Conservation (phyloP, 2,113 vertebrate species). For the Hypocryptadius cinnamomeus region DNA sequence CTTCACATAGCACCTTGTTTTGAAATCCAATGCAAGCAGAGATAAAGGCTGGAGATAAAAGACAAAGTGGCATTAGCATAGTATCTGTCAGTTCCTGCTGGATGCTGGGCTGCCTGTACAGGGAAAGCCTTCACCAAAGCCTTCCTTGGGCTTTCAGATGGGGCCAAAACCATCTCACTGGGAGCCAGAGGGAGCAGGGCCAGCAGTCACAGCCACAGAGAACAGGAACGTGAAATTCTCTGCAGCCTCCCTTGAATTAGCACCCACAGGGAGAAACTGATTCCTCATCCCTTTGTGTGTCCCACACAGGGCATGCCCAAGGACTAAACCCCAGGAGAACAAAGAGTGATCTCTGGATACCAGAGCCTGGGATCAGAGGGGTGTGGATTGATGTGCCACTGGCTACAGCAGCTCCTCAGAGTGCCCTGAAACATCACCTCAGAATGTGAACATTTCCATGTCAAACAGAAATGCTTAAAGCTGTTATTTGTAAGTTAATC, state of each 20-base stretch:
- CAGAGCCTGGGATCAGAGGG: background rate
- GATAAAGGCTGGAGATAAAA: background rate
- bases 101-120: background rate
- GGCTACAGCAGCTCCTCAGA: background rate
- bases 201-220: background rate
- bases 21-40: background rate
- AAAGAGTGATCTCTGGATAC: background rate
- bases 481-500: background rate
- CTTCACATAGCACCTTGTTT: background rate
- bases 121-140: background rate
- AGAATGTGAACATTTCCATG: background rate
- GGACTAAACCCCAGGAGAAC: background rate
- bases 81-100: background rate
- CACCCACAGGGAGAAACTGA: background rate
- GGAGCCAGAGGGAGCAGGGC: background rate
- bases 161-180: background rate
- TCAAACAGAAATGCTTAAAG: background rate
- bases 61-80: background rate
- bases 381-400: background rate
- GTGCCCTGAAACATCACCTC: background rate
- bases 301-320: background rate
- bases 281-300: background rate
- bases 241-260: background rate
- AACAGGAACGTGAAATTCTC: background rate
- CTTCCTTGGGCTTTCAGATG: background rate